Conservation (phyloP, 2,113 vertebrate species). For the Numida meleagris region DNA sequence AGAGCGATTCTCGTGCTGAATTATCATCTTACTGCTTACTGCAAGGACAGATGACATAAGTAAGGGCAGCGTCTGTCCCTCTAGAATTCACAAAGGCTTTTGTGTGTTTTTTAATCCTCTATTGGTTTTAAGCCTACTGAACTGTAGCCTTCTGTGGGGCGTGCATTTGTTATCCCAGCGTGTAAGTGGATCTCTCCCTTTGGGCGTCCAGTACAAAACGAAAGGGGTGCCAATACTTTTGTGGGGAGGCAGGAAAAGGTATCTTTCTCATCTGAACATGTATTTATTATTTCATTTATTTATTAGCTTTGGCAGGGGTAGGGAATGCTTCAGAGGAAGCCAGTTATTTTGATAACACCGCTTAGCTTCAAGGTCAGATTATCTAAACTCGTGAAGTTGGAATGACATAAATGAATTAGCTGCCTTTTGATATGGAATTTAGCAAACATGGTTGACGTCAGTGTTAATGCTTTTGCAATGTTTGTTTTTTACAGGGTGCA, state of each 20-base stretch:
- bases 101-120: neutral
- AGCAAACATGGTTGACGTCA: neutral
- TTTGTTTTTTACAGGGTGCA: conserved; percentile 79
- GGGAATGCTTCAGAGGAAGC: neutral
- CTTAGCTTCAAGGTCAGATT: neutral
- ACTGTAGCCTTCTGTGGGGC: neutral
- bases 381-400: neutral
- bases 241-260: neutral
- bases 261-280: neutral
- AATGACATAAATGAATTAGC: neutral
- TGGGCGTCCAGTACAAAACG: neutral
- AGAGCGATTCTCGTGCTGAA: neutral
- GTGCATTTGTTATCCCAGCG: neutral
- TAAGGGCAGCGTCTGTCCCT: neutral
- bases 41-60: neutral
- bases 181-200: neutral
- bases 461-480: neutral
- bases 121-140: neutral
- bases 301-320: accelerated
- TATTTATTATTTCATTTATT: neutral
- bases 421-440: neutral
- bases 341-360: neutral
- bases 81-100: accelerated
- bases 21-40: neutral
- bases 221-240: accelerated